Percentiles rank a stretch among this genome's conserved stretches.
phyloP scores from a whole-genome alignment of 23 tunicate genomes.

The Styela clava region DNA sequence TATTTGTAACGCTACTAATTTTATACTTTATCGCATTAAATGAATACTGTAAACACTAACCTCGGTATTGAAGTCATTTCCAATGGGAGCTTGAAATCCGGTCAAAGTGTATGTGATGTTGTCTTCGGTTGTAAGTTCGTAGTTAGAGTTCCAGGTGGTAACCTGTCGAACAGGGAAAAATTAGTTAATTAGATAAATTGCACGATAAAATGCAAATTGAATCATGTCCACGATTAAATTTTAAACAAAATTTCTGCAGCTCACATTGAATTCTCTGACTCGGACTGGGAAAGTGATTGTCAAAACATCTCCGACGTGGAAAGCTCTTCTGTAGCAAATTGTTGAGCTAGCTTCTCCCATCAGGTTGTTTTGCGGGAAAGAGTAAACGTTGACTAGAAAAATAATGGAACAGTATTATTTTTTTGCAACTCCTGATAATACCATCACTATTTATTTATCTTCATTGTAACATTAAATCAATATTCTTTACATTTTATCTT shows the following conservation, averaged over 20 bases:
- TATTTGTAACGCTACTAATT: too few relatives aligned
- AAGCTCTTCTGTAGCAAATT: constrained; percentile 26
- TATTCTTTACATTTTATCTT: too few relatives aligned
- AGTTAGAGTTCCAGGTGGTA: constrained; percentile 20
- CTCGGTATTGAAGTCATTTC: constrained; percentile 10
- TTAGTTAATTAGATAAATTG: too few relatives aligned
- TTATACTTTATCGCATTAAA: too few relatives aligned
- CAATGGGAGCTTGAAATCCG: constrained; percentile 8
- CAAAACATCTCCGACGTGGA: constrained; percentile 26
- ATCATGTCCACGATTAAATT: too few relatives aligned
- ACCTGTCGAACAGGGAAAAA: constrained; percentile 10
- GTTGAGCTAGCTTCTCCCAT: constrained; percentile 25
- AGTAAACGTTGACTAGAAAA: constrained; percentile 24
- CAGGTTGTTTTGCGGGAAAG: constrained; percentile 33
- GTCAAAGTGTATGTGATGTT: constrained; percentile 13
- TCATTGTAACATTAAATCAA: too few relatives aligned
- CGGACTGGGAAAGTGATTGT: constrained; percentile 27
- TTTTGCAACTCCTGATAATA: too few relatives aligned
- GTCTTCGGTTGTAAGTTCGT: constrained; percentile 23
- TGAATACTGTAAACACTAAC: too few relatives aligned
- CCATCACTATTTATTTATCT: too few relatives aligned
- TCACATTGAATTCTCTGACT: constrained; percentile 26
- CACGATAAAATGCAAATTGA: too few relatives aligned
- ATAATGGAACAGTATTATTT: too few relatives aligned
- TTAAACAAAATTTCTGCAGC: too few relatives aligned